Evolutionary conservation across 2,888 invertebrate genomes (phyloP), one percentile per base, ranked within the genome.

Genomic region (Portevinia maculata): DNA sequence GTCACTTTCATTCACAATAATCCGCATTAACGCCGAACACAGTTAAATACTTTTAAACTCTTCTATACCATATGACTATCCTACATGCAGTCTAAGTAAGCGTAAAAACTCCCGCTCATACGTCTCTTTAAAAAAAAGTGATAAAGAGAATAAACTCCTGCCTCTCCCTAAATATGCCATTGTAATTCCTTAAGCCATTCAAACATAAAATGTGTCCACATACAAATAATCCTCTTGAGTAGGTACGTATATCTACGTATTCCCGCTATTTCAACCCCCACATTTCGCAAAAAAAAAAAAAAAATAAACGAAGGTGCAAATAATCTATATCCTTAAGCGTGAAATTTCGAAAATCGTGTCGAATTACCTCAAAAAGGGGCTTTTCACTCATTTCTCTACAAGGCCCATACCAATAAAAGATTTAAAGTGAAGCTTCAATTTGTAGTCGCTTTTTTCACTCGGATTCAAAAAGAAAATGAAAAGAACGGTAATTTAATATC

Each of bases 181-280:
- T 30, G 3, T 28, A 37, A 60, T 24, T 17, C 48, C 50, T 48
- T 13, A 55, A 64, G 32, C 41, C 57, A 44, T 34, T 78, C 57
- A 64, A 62, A 78, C 19, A 41, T 62, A 78, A 78, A 78, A 78
- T 78, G 39, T 59, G 41, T 59, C 46, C 76, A 48, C 19, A 70
- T 48, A 62, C 46, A 46, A 50, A 50, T 78, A 71, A 78, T 71
- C 78, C 71, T 48, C 62, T 55, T 37, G 60, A 64, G 55, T 39
- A 70, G 70, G 24, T 24, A 3, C 24, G 24, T 24, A 24, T 3
- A 62, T 55, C 32, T 24, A 3, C 24, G 24, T 24, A 24, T 3
- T 70, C 62, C 32, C 46, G 24, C 37, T 24, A 8, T 17, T 17
- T 11, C 39, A 11, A 52, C 17, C 24, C 34, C 13, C 13, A 11